phyloP scores from a whole-genome alignment of 1,140 invertebrate species.

The Dendrolimus punctatus region DNA sequence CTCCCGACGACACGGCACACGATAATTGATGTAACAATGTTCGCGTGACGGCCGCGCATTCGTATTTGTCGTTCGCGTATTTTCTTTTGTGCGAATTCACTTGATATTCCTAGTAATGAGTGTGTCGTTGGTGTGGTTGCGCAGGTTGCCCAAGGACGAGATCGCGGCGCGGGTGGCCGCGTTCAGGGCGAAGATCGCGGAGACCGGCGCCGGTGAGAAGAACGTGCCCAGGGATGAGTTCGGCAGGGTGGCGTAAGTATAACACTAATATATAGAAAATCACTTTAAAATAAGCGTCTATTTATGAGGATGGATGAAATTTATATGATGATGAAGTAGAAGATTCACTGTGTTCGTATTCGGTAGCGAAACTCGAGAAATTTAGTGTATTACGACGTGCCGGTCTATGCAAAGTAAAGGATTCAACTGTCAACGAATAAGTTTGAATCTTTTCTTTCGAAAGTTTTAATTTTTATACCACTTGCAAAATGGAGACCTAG shows the following conservation, averaged over 20 bases:
- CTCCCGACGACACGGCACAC: background rate
- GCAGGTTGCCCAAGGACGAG: constrained; percentile 83
- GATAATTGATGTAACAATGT: background rate
- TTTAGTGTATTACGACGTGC: too few relatives aligned
- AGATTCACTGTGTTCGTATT: too few relatives aligned
- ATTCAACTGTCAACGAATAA: too few relatives aligned
- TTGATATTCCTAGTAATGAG: constrained; percentile 38
- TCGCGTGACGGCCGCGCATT: constrained; percentile 3
- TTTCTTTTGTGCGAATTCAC: constrained; percentile 15
- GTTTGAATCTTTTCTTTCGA: too few relatives aligned
- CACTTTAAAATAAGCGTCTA: too few relatives aligned
- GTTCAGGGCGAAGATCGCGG: constrained; percentile 86
- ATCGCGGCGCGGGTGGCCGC: constrained; percentile 85
- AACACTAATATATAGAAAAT: background rate
- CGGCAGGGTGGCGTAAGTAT: constrained; percentile 83
- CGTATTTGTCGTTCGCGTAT: constrained; percentile 1
- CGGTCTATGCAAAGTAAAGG: too few relatives aligned
- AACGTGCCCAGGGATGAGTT: constrained; percentile 80
- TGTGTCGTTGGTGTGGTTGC: constrained; percentile 62
- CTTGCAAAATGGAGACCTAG: too few relatives aligned
- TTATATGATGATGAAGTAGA: too few relatives aligned
- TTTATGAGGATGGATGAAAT: too few relatives aligned
- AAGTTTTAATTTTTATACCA: too few relatives aligned
- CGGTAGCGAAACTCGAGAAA: too few relatives aligned
- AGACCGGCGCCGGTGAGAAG: constrained; percentile 71